Percentiles rank a stretch among this genome's conserved stretches.
These are phyloP conservation scores for Dendroctonus valens DNA, from an alignment of 1,140 invertebrate genomes.

Conservation along the genomic window DNA sequence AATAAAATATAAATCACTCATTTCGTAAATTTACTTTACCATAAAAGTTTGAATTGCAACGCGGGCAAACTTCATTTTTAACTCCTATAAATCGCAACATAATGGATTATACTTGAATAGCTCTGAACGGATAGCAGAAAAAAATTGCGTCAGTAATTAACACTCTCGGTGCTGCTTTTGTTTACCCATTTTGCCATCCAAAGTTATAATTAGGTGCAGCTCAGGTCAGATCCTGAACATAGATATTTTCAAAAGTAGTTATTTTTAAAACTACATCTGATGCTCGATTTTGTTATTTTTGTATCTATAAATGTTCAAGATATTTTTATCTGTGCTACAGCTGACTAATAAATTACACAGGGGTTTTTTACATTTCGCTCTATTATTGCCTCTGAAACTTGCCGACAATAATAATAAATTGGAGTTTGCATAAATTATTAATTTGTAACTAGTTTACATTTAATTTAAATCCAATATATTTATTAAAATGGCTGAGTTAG, in stretches of 20 bases:
- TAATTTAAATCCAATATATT: not conserved
- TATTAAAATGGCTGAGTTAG: not conserved
- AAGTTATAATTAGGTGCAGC: constrained; percentile 5
- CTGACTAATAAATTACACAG: no score
- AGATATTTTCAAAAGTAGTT: constrained; percentile 8
- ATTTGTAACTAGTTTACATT: no score
- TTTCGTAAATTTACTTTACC: no score
- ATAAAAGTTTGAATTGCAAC: no score
- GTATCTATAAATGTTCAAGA: constrained; percentile 1
- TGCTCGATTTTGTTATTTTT: constrained; percentile 10
- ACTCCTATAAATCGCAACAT: not conserved
- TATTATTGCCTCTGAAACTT: no score
- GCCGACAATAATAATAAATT: not conserved
- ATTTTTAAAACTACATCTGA: constrained; percentile 5
- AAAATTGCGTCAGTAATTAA: constrained; percentile 11
- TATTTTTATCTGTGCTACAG: not conserved
- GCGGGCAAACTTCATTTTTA: no score
- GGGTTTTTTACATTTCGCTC: no score
- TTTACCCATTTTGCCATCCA: constrained; percentile 9
- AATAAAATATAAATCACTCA: no score
- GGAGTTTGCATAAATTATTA: no score
- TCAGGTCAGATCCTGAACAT: not conserved
- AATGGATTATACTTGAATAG: no score
- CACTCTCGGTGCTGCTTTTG: constrained; percentile 7
- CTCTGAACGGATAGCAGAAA: not conserved